Evolutionary conservation across 2,888 invertebrate species (phyloP).

Genomic region (Abscondita cerata): DNA sequence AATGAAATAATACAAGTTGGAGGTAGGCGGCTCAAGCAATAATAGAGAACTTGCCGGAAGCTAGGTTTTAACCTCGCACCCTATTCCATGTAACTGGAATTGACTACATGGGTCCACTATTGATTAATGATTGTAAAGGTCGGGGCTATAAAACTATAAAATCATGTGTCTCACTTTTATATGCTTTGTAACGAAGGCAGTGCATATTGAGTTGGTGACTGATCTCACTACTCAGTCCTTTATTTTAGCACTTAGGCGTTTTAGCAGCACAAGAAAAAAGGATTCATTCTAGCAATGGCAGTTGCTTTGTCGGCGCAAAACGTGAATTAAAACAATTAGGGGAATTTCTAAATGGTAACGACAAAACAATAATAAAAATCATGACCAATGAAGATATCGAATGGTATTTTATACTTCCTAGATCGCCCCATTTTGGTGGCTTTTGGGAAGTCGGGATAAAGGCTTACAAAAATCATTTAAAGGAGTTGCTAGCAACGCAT

Average conservation of each 20-base stretch:
- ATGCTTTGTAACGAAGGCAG: constrained; percentile 1
- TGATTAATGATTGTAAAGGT: neutral
- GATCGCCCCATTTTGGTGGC: constrained; percentile 42
- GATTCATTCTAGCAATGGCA: neutral
- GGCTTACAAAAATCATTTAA: constrained; percentile 38
- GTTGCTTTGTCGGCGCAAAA: neutral
- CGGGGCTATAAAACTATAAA: neutral
- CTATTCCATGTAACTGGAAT: neutral
- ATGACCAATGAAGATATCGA: constrained; percentile 5
- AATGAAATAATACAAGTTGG: neutral
- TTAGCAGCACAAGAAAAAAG: neutral
- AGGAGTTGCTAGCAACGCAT: constrained; percentile 15
- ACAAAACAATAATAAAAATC: neutral
- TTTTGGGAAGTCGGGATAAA: constrained; percentile 47
- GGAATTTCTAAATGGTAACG: neutral
- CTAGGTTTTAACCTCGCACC: neutral
- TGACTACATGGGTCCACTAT: constrained; percentile 7
- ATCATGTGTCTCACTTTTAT: neutral
- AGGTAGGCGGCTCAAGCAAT: neutral
- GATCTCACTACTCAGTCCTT: neutral
- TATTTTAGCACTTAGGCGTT: neutral
- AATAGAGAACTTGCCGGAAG: neutral
- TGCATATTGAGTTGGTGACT: neutral
- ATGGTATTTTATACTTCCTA: constrained; percentile 43
- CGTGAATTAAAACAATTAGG: neutral